Percentiles rank a stretch among this genome's conserved stretches.
These are phyloP conservation scores for Drosophila subobscura DNA, from an alignment of 1,140 invertebrate genomes.

Conservation along the genomic window DNA sequence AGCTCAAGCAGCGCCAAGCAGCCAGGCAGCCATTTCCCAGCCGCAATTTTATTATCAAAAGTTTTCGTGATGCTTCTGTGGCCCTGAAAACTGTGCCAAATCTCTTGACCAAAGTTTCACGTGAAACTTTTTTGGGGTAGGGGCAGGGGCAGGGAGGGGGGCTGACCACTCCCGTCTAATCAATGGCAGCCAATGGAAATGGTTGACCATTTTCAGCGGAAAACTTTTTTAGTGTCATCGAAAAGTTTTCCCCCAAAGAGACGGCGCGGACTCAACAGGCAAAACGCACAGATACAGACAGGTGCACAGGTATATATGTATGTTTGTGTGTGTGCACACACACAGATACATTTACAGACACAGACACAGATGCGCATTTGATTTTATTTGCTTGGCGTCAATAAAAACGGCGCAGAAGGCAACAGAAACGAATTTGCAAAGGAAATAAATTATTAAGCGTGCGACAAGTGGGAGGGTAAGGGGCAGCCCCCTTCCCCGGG, in stretches of 20 bases:
- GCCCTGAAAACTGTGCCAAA: neutral
- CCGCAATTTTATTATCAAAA: constrained; percentile 1
- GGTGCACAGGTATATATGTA: neutral
- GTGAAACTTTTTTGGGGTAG: neutral
- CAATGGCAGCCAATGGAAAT: constrained; percentile 21
- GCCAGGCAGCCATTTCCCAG: neutral
- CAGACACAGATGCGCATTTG: constrained; percentile 60
- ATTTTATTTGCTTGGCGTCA: constrained; percentile 68
- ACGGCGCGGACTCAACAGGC: constrained; percentile 7
- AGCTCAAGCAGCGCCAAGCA: neutral
- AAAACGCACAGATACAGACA: constrained; percentile 8
- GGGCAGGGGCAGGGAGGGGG: neutral
- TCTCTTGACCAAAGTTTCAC: constrained; percentile 21
- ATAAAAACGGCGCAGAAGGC: constrained; percentile 55
- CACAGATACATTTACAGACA: constrained; percentile 21
- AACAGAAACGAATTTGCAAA: constrained; percentile 60
- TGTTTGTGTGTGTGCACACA: neutral
- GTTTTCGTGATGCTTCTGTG: constrained; percentile 1
- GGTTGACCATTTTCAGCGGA: constrained; percentile 75
- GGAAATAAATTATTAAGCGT: constrained; percentile 77
- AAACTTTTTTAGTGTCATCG: constrained; percentile 49
- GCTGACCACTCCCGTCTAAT: constrained; percentile 34
- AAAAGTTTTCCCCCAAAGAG: constrained; percentile 30
- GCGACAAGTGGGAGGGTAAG: neutral
- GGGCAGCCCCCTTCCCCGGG: neutral